Evolutionary conservation across 2,113 vertebrate genomes (phyloP).

Genomic region (Zosterops lateralis): DNA sequence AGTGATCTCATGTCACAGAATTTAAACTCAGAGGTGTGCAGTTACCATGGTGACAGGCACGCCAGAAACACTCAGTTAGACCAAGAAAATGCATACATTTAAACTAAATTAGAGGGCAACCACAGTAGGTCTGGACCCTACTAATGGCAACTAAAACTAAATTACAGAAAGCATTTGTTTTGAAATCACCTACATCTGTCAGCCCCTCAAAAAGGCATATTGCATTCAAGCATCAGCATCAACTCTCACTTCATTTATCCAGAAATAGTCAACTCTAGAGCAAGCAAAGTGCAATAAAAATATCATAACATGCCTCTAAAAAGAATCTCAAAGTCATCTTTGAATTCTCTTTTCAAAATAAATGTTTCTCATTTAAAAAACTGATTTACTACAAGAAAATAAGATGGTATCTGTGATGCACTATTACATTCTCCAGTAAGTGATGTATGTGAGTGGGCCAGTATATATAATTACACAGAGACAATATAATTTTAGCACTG

Average conservation of each 20-base stretch:
- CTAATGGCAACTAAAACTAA: neutral
- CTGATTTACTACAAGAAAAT: neutral
- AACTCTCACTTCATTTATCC: neutral
- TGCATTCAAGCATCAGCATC: neutral
- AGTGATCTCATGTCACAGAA: neutral
- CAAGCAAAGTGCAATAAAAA: neutral
- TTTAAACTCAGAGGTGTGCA: neutral
- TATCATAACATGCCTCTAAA: neutral
- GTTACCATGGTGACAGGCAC: conserved; percentile 1
- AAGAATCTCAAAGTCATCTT: neutral
- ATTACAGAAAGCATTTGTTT: neutral
- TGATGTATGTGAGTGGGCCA: neutral
- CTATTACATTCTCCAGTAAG: neutral
- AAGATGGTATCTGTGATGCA: neutral
- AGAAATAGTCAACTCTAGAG: neutral
- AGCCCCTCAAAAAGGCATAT: neutral
- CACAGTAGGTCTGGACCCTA: neutral
- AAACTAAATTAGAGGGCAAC: neutral
- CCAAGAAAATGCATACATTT: neutral
- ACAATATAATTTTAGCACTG: neutral
- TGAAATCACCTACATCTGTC: neutral
- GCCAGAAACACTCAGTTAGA: neutral
- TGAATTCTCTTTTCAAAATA: neutral
- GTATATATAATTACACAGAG: neutral
- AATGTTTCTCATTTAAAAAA: neutral